Conservation (phyloP, 2,797 vertebrate genomes). For the Paramormyrops hopkinsi region DNA sequence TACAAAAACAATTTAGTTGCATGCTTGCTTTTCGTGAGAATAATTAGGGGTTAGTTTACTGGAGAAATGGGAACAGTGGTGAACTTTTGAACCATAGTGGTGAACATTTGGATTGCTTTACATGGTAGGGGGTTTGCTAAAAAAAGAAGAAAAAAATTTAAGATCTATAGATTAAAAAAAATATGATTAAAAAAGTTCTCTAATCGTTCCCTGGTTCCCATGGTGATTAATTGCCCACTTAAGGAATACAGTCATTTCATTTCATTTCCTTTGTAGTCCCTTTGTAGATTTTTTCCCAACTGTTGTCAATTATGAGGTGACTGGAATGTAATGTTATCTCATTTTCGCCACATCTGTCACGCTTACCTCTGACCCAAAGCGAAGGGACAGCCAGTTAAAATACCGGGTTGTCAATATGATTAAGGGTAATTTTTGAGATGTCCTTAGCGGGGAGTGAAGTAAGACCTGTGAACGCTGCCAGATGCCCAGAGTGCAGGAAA, state of each 20-base stretch:
- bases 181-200: constrained; percentile 30
- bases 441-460: neutral
- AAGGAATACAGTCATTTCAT: neutral
- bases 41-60: neutral
- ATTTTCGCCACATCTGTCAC: constrained; percentile 3
- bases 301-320: neutral
- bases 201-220: constrained; percentile 17
- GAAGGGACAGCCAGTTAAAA: neutral
- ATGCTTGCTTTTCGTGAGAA: neutral
- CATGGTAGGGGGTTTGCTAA: neutral
- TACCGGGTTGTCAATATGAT: neutral
- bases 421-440: neutral
- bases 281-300: neutral
- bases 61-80: neutral
- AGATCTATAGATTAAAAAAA: constrained; percentile 29
- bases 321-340: neutral
- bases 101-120: neutral
- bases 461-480: neutral
- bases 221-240: neutral
- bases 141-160: neutral
- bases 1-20: neutral
- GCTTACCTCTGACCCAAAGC: neutral
- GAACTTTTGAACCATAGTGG: neutral
- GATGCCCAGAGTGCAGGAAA: neutral
- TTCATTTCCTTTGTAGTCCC: neutral